phyloP scores from a whole-genome alignment of 2,797 vertebrate species.

The Xenentodon cancila region DNA sequence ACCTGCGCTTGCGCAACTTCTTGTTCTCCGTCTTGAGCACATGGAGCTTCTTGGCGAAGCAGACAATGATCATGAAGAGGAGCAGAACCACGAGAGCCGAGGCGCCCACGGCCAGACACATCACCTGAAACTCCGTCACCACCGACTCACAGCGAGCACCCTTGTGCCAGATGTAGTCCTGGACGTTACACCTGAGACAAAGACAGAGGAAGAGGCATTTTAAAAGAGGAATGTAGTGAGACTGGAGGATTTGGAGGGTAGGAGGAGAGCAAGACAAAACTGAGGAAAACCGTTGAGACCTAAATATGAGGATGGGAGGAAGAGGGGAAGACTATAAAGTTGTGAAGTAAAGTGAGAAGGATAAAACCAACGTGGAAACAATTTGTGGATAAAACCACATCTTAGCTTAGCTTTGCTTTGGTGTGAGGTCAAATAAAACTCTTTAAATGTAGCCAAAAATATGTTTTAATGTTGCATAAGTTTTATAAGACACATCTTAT shows the following conservation, averaged over 20 bases:
- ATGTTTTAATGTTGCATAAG: neutral
- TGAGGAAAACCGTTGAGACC: no score
- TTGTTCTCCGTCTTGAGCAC: constrained; percentile 96
- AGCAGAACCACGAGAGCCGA: constrained; percentile 91
- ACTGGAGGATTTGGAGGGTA: neutral
- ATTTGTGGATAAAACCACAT: no score
- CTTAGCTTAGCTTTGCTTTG: neutral
- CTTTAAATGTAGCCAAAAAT: neutral
- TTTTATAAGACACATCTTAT: constrained; percentile 9
- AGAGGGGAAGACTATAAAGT: no score
- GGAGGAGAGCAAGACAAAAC: neutral
- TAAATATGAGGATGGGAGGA: no score
- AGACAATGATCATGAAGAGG: constrained; percentile 97
- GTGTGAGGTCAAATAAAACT: neutral
- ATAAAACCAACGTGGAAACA: no score
- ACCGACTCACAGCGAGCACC: constrained; percentile 93
- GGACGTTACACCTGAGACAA: constrained; percentile 90
- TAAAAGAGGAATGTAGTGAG: constrained; percentile 10
- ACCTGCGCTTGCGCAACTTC: constrained; percentile 95
- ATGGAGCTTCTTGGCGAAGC: constrained; percentile 98
- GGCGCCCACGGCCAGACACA: constrained; percentile 92
- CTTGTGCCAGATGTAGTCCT: constrained; percentile 98
- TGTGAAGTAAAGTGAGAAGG: no score
- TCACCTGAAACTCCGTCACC: constrained; percentile 97
- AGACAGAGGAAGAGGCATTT: constrained; percentile 43